phyloP scores from a whole-genome alignment of 2,797 vertebrate genomes.

The Tauraco hartlaubi region DNA sequence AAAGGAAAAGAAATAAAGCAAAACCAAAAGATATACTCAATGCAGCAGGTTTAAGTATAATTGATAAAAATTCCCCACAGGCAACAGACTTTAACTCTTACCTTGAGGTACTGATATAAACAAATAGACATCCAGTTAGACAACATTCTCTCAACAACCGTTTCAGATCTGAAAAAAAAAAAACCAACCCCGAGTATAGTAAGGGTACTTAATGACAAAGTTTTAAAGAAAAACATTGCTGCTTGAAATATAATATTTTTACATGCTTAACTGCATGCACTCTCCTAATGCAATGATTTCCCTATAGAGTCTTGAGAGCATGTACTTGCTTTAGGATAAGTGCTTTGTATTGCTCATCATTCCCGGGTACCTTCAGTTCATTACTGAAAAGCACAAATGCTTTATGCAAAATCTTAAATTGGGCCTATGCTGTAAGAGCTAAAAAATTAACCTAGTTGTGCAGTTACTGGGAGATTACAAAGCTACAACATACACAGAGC shows the following conservation, averaged over 20 bases:
- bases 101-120: slow-evolving; percentile 97
- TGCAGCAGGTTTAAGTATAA: background rate
- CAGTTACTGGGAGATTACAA: slow-evolving; percentile 5
- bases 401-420: slow-evolving; percentile 34
- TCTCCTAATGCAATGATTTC: slow-evolving; percentile 65
- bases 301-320: slow-evolving; percentile 56
- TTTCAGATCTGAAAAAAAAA: slow-evolving; percentile 89
- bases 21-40: background rate
- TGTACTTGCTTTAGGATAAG: slow-evolving; percentile 57
- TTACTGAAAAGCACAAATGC: slow-evolving; percentile 7
- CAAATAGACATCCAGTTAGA: slow-evolving; percentile 99
- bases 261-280: slow-evolving; percentile 14
- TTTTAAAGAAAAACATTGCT: background rate
- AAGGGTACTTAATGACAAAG: background rate
- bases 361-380: background rate
- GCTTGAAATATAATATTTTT: slow-evolving; percentile 19
- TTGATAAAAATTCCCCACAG: background rate
- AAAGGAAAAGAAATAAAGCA: slow-evolving; percentile 12
- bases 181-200: background rate
- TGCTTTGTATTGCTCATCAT: slow-evolving; percentile 51
- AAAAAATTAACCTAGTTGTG: slow-evolving; percentile 20
- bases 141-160: slow-evolving; percentile 97
- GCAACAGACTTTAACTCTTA: slow-evolving; percentile 70
- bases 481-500: background rate
- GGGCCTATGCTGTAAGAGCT: background rate